Conservation (phyloP, 2,888 invertebrate species). For the Amphipoea oculea region DNA sequence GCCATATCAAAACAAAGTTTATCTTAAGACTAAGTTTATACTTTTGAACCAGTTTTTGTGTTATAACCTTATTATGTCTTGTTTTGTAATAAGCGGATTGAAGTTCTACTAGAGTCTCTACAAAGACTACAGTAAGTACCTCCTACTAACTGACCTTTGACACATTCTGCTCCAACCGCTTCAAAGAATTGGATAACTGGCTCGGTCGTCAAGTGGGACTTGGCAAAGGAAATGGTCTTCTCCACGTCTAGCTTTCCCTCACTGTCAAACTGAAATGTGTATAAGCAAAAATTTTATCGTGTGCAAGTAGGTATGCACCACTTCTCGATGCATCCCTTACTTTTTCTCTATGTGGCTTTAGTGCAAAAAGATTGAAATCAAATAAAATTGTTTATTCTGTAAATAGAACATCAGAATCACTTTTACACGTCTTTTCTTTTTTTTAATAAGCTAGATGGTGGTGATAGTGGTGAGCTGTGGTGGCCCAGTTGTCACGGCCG, state of each 20-base stretch:
- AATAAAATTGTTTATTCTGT: neutral
- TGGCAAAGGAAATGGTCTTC: constrained; percentile 59
- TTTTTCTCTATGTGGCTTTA: too few relatives aligned
- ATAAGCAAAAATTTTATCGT: neutral
- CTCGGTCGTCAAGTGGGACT: constrained; percentile 68
- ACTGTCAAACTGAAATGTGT: constrained; percentile 71
- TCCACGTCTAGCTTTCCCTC: constrained; percentile 74
- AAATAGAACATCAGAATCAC: neutral
- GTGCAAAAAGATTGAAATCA: neutral
- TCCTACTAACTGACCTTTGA: constrained; percentile 65
- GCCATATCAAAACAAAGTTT: neutral
- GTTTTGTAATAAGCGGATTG: neutral
- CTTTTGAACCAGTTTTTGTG: neutral
- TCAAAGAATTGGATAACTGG: constrained; percentile 67
- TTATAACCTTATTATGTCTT: neutral
- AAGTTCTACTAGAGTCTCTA: neutral
- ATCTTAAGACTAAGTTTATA: neutral
- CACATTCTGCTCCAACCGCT: constrained; percentile 67
- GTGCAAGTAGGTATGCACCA: neutral
- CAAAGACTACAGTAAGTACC: neutral
- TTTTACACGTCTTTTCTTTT: neutral
- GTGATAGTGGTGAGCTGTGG: too few relatives aligned
- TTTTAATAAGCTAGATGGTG: too few relatives aligned
- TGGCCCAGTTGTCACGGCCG: too few relatives aligned
- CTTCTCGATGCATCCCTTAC: neutral